Conservation (phyloP, 30 jellyfish, hydroid and myxozoan genomes). For the Aurelia coerulea region DNA sequence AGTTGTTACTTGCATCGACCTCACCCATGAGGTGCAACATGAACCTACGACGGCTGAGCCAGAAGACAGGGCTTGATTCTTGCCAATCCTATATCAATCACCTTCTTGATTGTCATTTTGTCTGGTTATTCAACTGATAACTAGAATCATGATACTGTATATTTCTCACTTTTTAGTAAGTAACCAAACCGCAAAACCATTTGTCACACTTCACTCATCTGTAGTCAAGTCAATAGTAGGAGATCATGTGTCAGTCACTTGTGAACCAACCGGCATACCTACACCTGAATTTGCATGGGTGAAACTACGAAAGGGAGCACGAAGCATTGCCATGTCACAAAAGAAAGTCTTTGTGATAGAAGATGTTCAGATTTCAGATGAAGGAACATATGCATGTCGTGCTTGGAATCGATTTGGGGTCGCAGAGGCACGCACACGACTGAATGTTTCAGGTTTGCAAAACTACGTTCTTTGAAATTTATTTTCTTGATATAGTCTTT, state of each 20-base stretch:
- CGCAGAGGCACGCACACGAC: conserved; percentile 40
- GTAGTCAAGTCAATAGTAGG: conserved; percentile 33
- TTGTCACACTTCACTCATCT: conserved; percentile 37
- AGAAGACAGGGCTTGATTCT: too few species aligned
- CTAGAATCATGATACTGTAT: too few species aligned
- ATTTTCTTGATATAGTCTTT: not conserved
- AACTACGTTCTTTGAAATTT: not conserved
- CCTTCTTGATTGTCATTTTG: too few species aligned
- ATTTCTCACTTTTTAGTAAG: conserved; percentile 20
- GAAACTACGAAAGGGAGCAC: conserved; percentile 43
- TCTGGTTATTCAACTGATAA: too few species aligned
- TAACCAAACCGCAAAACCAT: conserved; percentile 39
- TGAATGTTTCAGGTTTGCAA: conserved; percentile 48
- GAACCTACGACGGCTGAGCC: too few species aligned
- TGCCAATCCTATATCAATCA: too few species aligned
- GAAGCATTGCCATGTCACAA: conserved; percentile 36
- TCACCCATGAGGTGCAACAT: too few species aligned
- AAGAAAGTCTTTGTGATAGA: conserved; percentile 16
- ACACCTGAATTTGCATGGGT: conserved; percentile 79
- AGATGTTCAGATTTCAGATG: conserved; percentile 48
- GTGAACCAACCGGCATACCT: conserved; percentile 74
- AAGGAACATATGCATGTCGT: conserved; percentile 61
- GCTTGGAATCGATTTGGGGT: conserved; percentile 62
- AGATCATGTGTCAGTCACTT: conserved; percentile 15
- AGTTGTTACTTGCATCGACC: too few species aligned